Base-by-base conservation (phyloP, 2,113 vertebrate species). In the Pipa parva region DNA sequence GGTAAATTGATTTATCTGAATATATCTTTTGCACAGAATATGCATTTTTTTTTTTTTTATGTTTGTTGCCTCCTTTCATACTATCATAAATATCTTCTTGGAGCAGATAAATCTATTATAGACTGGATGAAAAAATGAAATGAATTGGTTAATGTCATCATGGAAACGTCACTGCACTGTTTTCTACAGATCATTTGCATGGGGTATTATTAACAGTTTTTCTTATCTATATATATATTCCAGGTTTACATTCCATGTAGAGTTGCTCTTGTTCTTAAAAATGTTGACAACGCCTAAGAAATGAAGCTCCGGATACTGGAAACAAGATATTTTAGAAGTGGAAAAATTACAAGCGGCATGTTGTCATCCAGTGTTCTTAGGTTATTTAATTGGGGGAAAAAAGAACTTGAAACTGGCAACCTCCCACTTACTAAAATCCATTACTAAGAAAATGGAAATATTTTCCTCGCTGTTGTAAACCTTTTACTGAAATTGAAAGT, bases 181-280 rank as follows among this genome's bases (percentile, higher is more conserved):
- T 31, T 31, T 31, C 29, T 6, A 6, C 39, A n/a, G 5, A 18
- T 18, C n/a, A n/a, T 5, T 42, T 42, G 39, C 3, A 3, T 2
- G n/a, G 13, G 8, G 15, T 49, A 2, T 49, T 5, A n/a, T 24
- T 9, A 22, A 24, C 22, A 3, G 2, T 17, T 18, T 22, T 49
- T 21, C 46, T 20, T 49, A 7, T 21, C 21, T 24, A 3, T 20
- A 46, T 46, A 11, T 68, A 3, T 31, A 11, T 68, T 70, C 22
- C 75, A 90, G 88, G 84, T 88, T 58, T 90, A 90, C 87, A 88
- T 90, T 89, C 89, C 89, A 73, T 89, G 79, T 80, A 86, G 89
- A 74, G 86, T 89, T 80, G 84, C 83, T 67, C 67, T 90, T 72
- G 64, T 90, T 61, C 83, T 90, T 73, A 78, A 82, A 28, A 90